Base-by-base conservation (phyloP, 2,797 vertebrate genomes). In the Holocentrus rufus region DNA sequence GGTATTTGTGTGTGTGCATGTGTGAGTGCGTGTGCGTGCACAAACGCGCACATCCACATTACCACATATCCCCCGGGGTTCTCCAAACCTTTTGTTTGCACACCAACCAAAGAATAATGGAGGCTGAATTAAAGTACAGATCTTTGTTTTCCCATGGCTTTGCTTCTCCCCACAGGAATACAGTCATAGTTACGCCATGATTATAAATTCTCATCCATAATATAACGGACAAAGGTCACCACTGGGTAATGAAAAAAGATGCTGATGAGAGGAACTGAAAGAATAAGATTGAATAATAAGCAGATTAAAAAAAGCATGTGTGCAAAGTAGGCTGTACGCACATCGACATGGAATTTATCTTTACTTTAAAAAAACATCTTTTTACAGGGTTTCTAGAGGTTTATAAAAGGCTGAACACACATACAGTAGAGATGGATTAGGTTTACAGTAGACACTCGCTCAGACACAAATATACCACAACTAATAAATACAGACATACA, bases 401-500 rank as follows among this genome's bases (percentile, higher is more conserved):
- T 91, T 91, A 93, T 79, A 91, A 90, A 90, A 89, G 75, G 79
- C 50, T 64, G 34, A 67, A 6, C 60, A 87, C 86, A 88, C 84
- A 91, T 72, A 91, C 72, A 58, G 81, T 27, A 86, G 57, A 44
- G 39, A 57, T 47, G 36, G 15, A 54, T 67, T 10, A n/a, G 34
- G 65, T 61, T 73, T 72, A 76, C 76, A 72, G 39, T 46, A 23
- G 1, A 39, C 44, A 69, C 55, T 27, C 57, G 15, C 52, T 60
- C 64, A 73, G 52, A 90, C 88, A 93, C 82, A 78, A 89, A 88
- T 77, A 90, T 46, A 93, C 87, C 86, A 94, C 91, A 92, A 91
- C 92, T 95, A 96, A 97, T 96, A 98, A 97, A 96, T 96, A 96
- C 83, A 89, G 89, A 92, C 81, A 92, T 91, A 79, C 36, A 79